phyloP scores from a whole-genome alignment of 1,140 invertebrate genomes.

The Sycophaga agraensis region DNA sequence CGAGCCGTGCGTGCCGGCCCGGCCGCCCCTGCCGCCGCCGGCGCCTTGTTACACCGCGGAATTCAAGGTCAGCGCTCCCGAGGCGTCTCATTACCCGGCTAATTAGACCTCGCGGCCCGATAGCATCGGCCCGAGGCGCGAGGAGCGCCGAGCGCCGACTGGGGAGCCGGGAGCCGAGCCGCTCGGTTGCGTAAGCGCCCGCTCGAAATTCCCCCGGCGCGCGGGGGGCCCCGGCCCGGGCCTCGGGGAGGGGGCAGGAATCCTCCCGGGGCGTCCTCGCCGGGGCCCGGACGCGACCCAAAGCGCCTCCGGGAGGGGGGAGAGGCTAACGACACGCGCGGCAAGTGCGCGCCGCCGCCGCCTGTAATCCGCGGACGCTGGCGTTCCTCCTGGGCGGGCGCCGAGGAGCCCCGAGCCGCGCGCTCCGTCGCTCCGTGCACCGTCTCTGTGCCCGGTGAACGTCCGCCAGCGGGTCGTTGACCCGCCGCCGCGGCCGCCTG shows the following conservation, averaged over 20 bases:
- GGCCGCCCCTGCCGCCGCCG: neutral
- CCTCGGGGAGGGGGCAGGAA: neutral
- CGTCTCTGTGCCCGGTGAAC: no score
- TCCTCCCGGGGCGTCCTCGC: neutral
- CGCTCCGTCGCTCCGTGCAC: neutral
- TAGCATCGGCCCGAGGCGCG: no score
- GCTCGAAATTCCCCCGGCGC: no score
- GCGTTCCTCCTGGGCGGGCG: conserved; percentile 27
- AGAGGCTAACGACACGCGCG: neutral
- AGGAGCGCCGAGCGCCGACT: neutral
- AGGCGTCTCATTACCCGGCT: neutral
- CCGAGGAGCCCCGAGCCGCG: conserved; percentile 14
- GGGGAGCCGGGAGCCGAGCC: no score
- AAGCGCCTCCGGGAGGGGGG: neutral
- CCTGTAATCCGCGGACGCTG: neutral
- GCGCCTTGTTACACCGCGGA: neutral
- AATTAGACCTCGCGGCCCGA: no score
- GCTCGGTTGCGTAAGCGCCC: neutral
- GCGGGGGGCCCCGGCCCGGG: no score
- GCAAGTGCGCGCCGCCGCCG: neutral
- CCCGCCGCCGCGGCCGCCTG: conserved; percentile 37
- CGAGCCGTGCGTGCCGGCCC: conserved; percentile 26
- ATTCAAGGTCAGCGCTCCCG: conserved; percentile 28
- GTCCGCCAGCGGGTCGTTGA: conserved; percentile 54
- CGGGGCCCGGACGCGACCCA: neutral